Conservation (phyloP, 2,113 vertebrate genomes). For the Crotalus horridus region DNA sequence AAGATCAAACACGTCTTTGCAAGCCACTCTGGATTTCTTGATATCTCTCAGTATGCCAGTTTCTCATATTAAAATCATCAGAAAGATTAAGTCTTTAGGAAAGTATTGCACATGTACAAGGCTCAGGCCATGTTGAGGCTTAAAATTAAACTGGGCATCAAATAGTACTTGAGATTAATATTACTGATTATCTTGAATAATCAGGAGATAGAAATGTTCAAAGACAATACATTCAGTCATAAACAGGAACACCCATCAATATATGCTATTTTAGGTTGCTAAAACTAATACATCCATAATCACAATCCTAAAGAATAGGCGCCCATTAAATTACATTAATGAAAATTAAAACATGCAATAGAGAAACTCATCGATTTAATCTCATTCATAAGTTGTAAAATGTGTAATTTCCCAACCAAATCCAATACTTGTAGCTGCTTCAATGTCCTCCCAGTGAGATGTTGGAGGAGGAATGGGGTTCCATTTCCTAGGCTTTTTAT, state of each 20-base stretch:
- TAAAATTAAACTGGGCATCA: slow-evolving; percentile 35
- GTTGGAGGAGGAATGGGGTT: background rate
- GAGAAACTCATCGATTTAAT: background rate
- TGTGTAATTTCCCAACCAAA: background rate
- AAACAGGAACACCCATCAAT: background rate
- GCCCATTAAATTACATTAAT: background rate
- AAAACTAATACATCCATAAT: background rate
- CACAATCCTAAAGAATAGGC: background rate
- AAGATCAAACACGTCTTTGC: slow-evolving; percentile 40
- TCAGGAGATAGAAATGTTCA: rapidly evolving
- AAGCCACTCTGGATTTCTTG: slow-evolving; percentile 44
- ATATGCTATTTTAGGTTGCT: background rate
- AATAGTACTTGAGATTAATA: slow-evolving; percentile 26
- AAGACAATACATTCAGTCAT: background rate
- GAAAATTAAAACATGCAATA: background rate
- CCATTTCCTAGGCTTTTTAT: background rate
- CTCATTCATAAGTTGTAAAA: background rate
- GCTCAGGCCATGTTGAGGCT: slow-evolving; percentile 31
- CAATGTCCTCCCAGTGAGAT: background rate
- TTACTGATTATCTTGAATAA: background rate
- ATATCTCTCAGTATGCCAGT: slow-evolving; percentile 31
- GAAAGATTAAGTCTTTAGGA: slow-evolving; percentile 46
- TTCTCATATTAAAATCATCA: slow-evolving; percentile 48
- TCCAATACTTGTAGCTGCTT: background rate
- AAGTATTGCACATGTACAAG: slow-evolving; percentile 47